Base-by-base conservation (phyloP, 1,140 invertebrate genomes). In the Pseudomyrmex cubaensis region DNA sequence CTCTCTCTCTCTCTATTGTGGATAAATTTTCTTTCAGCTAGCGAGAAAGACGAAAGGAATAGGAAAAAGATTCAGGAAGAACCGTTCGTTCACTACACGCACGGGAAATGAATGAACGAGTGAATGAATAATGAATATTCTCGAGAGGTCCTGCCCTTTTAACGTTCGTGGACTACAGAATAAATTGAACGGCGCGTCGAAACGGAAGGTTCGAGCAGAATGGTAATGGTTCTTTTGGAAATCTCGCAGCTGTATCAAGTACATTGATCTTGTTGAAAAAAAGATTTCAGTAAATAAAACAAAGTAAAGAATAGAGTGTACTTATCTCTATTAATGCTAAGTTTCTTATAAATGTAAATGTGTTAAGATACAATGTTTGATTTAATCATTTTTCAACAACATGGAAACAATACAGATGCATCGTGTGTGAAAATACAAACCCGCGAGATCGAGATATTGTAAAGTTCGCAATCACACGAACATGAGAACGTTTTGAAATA, bases 1-100 rank as follows among this genome's bases (percentile, higher is more conserved):
- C 57, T 35, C 35, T 35, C 35, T 35, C n/a, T 48, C 25, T 12
- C n/a, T 13, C 17, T 25, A 83, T 88, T 85, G 83, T 87, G 17
- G 22, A 35, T n/a, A 48, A 69, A 84, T 78, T 83, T 78, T 69
- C 46, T 44, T 17, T 20, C 17, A 48, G 54, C 46, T 10, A n/a
- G 12, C 44, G 25, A 10, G 15, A 46, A 25, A 25, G 46, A 63
- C 15, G n/a, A 52, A 17, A 44, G 74, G 22, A 50, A 13, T 12
- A 4, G 15, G n/a, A 46, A 64, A 3, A 77, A 66, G 61, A 9
- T 15, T 9, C n/a, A 35, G 12, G 8, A 75, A 83, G n/a, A 15
- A 12, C 25, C 20, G 74, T 17, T 22, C 10, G 22, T 50, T 67
- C 20, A 15, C n/a, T 35, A 75, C 57, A 61, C 4, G 59, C 48